These are phyloP conservation scores for Elanus axillaris DNA, from an alignment of 2,113 vertebrate genomes.

Conservation along the genomic window DNA sequence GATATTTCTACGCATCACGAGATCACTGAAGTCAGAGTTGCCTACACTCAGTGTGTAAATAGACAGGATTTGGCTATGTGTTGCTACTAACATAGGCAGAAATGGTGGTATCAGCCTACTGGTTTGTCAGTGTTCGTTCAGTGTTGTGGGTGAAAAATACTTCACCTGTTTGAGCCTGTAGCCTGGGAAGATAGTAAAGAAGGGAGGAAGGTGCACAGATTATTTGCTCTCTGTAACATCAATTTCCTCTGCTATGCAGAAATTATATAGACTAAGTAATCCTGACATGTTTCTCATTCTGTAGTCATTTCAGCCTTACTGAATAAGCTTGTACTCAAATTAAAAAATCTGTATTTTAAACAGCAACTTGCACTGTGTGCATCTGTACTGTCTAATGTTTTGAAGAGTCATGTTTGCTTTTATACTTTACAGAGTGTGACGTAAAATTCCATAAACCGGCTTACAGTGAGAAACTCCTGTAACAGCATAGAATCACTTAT, in stretches of 20 bases:
- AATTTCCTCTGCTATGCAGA: background rate
- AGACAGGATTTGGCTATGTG: background rate
- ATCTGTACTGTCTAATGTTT: background rate
- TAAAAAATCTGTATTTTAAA: background rate
- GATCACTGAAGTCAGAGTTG: background rate
- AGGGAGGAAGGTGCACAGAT: background rate
- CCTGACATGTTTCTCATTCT: background rate
- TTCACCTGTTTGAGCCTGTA: background rate
- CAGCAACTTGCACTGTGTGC: background rate
- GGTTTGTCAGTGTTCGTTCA: background rate
- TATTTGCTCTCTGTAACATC: background rate
- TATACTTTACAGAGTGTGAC: background rate
- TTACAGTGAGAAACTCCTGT: background rate
- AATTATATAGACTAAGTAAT: background rate
- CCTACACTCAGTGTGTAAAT: background rate
- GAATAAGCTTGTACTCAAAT: background rate
- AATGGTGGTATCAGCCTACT: background rate
- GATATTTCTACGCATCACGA: background rate
- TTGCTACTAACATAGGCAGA: background rate
- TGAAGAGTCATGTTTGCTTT: background rate
- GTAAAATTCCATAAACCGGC: background rate
- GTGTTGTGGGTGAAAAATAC: background rate
- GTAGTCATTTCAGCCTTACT: background rate
- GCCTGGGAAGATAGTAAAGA: background rate
- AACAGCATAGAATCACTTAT: background rate